These are phyloP conservation scores for Dolichallabes microphthalmus DNA, from an alignment of 2,113 vertebrate species.

Conservation along the genomic window DNA sequence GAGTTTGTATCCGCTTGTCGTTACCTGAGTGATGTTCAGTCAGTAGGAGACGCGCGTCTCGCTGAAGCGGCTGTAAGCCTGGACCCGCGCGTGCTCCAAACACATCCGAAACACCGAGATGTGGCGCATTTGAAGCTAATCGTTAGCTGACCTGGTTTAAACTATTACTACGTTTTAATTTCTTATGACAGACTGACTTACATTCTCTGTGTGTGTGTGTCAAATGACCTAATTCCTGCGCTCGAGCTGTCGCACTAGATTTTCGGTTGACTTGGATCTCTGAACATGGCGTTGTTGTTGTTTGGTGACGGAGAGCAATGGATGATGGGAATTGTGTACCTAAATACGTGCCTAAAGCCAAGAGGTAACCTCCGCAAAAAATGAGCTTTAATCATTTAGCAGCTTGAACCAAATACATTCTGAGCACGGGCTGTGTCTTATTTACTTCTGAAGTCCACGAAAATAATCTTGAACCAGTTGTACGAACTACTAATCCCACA, in stretches of 20 bases:
- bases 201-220: not conserved
- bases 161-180: not conserved
- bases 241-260: slow-evolving; percentile 39
- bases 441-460: not conserved
- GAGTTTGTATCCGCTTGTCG: not conserved
- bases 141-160: not conserved
- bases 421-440: too few relatives aligned
- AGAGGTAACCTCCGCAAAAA: not conserved
- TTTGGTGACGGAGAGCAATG: slow-evolving; percentile 60
- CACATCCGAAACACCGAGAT: slow-evolving; percentile 50
- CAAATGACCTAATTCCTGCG: slow-evolving; percentile 61
- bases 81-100: slow-evolving; percentile 58
- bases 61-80: slow-evolving; percentile 62
- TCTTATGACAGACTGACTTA: too few relatives aligned
- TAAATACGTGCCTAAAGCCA: not conserved
- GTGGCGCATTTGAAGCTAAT: slow-evolving; percentile 56
- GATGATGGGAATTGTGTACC: slow-evolving; percentile 59
- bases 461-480: not conserved
- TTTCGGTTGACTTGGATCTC: slow-evolving; percentile 24
- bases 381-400: not conserved
- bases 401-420: not conserved
- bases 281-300: slow-evolving; percentile 75
- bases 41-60: not conserved
- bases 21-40: slow-evolving; percentile 62
- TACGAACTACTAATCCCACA: not conserved